Percentiles rank a stretch among this genome's conserved stretches.
Evolutionary conservation across 2,113 vertebrate genomes (phyloP).

Genomic region (Hepsetus odoe): DNA sequence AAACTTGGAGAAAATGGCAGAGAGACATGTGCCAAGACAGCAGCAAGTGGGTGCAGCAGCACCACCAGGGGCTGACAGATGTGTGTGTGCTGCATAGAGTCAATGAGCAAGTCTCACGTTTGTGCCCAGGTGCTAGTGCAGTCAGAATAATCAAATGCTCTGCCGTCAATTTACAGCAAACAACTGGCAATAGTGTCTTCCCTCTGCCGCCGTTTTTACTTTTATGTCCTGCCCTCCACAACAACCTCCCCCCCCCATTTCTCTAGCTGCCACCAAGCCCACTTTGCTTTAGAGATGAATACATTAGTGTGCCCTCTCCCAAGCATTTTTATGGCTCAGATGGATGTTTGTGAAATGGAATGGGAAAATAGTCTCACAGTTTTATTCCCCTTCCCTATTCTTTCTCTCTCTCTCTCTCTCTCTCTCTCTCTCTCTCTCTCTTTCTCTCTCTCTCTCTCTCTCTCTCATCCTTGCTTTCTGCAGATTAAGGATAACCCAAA

Average conservation of each 20-base stretch:
- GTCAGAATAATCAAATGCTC: conserved; percentile 65
- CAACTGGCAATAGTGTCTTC: conserved; percentile 65
- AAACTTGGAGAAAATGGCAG: conserved; percentile 62
- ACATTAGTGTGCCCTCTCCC: conserved; percentile 58
- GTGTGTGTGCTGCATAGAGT: conserved; percentile 58
- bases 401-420: conserved; percentile 14
- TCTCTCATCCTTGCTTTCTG: conserved; percentile 38
- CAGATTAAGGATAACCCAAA: conserved; percentile 57
- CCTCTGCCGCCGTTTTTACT: conserved; percentile 31
- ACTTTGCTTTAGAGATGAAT: conserved; percentile 67
- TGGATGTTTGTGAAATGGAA: conserved; percentile 76
- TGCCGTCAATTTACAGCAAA: conserved; percentile 64
- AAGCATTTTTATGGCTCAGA: conserved; percentile 65
- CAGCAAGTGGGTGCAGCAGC: conserved; percentile 54
- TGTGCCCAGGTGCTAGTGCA: conserved; percentile 30
- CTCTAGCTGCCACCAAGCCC: conserved; percentile 54
- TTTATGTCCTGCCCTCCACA: conserved; percentile 22
- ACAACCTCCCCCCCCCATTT: conserved; percentile 56
- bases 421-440: conserved; percentile 23
- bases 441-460: neutral
- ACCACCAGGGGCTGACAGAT: conserved; percentile 55
- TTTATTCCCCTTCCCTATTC: conserved; percentile 55
- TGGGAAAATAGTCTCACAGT: conserved; percentile 60
- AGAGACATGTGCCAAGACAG: conserved; percentile 59
- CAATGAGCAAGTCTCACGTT: conserved; percentile 40